A percentile compares a stretch with the other conserved stretches of the same genome.
Evolutionary conservation across 64 coral and sea anemone species (phyloP).

Genomic region (Pachyseris speciosa): DNA sequence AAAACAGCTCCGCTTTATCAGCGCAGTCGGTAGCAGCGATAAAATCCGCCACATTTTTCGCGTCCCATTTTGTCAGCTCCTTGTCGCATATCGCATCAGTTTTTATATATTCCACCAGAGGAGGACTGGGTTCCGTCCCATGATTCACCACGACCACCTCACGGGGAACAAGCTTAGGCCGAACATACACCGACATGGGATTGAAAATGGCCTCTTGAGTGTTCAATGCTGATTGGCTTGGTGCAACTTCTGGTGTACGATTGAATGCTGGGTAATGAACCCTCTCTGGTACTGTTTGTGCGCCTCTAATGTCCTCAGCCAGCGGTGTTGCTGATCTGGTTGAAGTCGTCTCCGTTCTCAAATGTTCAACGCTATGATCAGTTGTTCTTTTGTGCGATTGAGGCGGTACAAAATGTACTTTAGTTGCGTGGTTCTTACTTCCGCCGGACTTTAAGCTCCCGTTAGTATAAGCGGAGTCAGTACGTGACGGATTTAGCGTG

Average conservation of each 20-base stretch:
- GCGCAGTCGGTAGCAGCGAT: constrained; percentile 86
- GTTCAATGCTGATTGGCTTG: constrained; percentile 3
- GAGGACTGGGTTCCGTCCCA: constrained; percentile 41
- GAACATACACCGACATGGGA: constrained; percentile 83
- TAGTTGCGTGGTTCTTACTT: background rate
- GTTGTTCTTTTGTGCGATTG: background rate
- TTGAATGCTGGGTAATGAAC: background rate
- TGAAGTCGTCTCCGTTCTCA: background rate
- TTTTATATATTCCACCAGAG: constrained; percentile 91
- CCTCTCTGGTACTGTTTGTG: background rate
- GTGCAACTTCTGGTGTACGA: background rate
- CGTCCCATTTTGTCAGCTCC: constrained; percentile 76
- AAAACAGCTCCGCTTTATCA: constrained; percentile 79
- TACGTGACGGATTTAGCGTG: background rate
- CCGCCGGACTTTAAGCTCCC: background rate
- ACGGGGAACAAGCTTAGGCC: constrained; percentile 78
- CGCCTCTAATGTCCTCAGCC: background rate
- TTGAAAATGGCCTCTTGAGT: constrained; percentile 72
- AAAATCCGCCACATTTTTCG: constrained; percentile 87
- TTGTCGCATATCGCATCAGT: constrained; percentile 83
- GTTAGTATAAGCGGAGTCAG: background rate
- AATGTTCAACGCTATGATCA: background rate
- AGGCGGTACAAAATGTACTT: background rate
- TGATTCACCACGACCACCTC: constrained; percentile 79
- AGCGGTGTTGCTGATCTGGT: background rate